Evolutionary conservation across 2,797 vertebrate genomes (phyloP).

Genomic region (Todus mexicanus): DNA sequence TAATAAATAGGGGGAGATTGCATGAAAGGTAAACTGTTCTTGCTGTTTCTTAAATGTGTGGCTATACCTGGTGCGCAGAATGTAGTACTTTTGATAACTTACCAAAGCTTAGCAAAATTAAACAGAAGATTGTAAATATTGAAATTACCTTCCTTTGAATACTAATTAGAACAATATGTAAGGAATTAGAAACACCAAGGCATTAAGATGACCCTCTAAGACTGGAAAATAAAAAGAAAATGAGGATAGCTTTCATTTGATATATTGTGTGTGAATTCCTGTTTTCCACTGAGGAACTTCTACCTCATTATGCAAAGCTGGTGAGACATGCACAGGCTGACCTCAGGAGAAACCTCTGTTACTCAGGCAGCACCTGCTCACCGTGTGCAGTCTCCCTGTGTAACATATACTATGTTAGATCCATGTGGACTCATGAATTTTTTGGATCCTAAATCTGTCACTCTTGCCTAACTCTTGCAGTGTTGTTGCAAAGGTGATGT

Average conservation of each 20-base stretch:
- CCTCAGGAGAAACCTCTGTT: not conserved
- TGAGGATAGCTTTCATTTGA: not conserved
- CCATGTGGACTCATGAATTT: not conserved
- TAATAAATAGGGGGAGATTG: not conserved
- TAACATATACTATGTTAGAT: not conserved
- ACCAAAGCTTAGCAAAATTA: not conserved
- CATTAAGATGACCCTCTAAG: not conserved
- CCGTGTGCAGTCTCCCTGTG: not conserved
- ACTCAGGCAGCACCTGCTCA: not conserved
- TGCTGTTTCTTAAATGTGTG: not conserved
- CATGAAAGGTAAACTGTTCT: not conserved
- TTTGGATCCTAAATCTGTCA: not conserved
- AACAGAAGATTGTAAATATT: not conserved
- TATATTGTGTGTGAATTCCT: not conserved
- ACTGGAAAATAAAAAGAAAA: not conserved
- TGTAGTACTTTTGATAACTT: not conserved
- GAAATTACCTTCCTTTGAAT: not conserved
- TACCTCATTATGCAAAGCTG: not conserved
- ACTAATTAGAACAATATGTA: not conserved
- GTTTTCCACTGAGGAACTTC: not conserved
- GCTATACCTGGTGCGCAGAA: not conserved
- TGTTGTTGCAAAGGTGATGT: not conserved
- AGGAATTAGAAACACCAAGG: not conserved
- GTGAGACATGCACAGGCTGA: not conserved
- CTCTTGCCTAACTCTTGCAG: not conserved